Conservation (phyloP, 1,140 invertebrate genomes). For the Bombus superbus region DNA sequence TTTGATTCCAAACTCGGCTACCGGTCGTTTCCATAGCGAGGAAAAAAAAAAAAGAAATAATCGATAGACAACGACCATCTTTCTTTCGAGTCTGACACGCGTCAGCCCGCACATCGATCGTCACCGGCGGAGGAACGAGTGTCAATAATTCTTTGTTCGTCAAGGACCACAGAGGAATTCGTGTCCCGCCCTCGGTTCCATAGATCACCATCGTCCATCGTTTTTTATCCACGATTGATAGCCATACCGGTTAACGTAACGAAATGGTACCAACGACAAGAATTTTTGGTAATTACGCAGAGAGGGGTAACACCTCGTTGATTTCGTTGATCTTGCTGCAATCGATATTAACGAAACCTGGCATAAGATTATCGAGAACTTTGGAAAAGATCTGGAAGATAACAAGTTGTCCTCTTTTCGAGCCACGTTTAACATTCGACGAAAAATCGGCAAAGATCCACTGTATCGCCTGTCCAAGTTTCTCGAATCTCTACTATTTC, state of each 20-base stretch:
- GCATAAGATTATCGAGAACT: too few relatives aligned
- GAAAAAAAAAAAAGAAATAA: constrained; percentile 11
- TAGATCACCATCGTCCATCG: not conserved
- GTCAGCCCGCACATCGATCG: constrained; percentile 43
- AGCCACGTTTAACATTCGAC: not conserved
- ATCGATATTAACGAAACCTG: too few relatives aligned
- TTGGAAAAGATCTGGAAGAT: not conserved
- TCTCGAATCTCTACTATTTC: not conserved
- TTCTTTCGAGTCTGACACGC: constrained; percentile 36
- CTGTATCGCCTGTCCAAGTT: not conserved
- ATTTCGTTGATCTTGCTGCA: not conserved
- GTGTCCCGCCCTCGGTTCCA: not conserved
- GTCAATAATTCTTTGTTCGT: constrained; percentile 54
- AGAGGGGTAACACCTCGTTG: not conserved
- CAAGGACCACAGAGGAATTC: constrained; percentile 15
- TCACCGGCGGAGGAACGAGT: constrained; percentile 1
- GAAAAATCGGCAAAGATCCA: not conserved
- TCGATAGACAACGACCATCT: constrained; percentile 34
- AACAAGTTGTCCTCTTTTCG: not conserved
- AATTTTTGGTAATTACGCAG: not conserved
- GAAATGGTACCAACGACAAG: not conserved
- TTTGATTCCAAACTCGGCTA: constrained; percentile 22
- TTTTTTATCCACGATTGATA: not conserved
- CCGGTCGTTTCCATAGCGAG: constrained; percentile 14
- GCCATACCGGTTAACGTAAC: not conserved